These are phyloP conservation scores for Mantis religiosa DNA, from an alignment of 2,888 invertebrate species.

Conservation along the genomic window DNA sequence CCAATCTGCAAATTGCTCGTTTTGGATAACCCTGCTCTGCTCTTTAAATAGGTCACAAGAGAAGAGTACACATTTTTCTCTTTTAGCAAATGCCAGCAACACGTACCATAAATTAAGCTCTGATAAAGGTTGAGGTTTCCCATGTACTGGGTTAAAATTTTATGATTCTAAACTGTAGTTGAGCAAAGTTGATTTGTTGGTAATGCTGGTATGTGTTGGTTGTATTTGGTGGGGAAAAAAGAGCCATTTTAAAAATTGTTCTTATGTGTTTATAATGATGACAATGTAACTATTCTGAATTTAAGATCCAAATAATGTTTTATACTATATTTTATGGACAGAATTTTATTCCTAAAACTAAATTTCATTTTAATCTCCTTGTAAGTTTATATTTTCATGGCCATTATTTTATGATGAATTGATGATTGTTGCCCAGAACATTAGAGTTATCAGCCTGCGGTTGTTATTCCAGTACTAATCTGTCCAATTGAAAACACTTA, in stretches of 20 bases:
- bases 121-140: neutral
- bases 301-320: neutral
- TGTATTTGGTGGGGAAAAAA: constrained; percentile 9
- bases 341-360: neutral
- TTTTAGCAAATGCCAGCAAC: constrained; percentile 17
- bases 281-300: neutral
- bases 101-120: constrained; percentile 6
- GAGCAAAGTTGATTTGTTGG: neutral
- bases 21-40: constrained; percentile 40
- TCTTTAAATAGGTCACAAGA: constrained; percentile 18
- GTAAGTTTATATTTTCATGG: neutral
- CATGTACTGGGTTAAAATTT: neutral
- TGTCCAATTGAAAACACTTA: neutral
- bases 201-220: constrained; percentile 11
- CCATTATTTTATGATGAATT: neutral
- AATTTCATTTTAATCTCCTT: neutral
- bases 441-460: neutral
- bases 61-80: neutral
- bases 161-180: constrained; percentile 8
- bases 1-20: constrained; percentile 31
- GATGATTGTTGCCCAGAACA: neutral
- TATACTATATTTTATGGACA: neutral
- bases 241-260: neutral
- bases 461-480: neutral
- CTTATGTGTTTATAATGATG: neutral